A percentile compares a stretch with the other conserved stretches of the same genome.
phyloP scores from a whole-genome alignment of 2,797 vertebrate species.

The Leptoclinus maculatus region DNA sequence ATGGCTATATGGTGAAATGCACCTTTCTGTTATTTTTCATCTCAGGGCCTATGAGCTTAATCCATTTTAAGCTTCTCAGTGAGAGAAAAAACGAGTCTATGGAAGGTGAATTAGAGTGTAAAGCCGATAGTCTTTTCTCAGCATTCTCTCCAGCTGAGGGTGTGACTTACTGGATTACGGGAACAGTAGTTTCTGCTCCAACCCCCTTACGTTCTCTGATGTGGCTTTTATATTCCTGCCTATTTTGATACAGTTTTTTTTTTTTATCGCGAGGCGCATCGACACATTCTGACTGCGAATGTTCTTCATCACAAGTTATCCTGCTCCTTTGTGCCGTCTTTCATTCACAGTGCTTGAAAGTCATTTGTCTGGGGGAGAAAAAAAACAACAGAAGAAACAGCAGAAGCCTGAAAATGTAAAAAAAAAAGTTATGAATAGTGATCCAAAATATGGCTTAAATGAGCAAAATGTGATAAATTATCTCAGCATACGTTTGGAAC shows the following conservation, averaged over 20 bases:
- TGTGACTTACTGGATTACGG: conserved; percentile 82
- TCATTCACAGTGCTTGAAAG: conserved; percentile 61
- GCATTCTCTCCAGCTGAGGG: conserved; percentile 77
- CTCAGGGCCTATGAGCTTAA: conserved; percentile 65
- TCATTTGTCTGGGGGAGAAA: conserved; percentile 42
- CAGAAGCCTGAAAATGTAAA: conserved; percentile 38
- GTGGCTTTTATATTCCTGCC: conserved; percentile 67
- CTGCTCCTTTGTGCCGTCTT: conserved; percentile 45
- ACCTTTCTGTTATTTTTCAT: conserved; percentile 74
- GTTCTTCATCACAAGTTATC: conserved; percentile 53
- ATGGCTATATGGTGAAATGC: conserved; percentile 66
- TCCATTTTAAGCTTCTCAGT: conserved; percentile 77
- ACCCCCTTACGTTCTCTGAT: conserved; percentile 64
- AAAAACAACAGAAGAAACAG: conserved; percentile 16
- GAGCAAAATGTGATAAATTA: conserved; percentile 69
- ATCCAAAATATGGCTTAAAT: conserved; percentile 58
- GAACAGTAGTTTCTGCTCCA: conserved; percentile 75
- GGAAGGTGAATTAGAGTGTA: conserved; percentile 78
- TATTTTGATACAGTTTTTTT: conserved; percentile 53
- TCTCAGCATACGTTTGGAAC: conserved; percentile 43
- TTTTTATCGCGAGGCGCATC: conserved; percentile 53
- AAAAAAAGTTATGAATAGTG: conserved; percentile 45
- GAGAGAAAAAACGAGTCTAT: conserved; percentile 64
- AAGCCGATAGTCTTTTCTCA: conserved; percentile 72
- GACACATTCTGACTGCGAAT: conserved; percentile 62